Conservation (phyloP, 1,140 invertebrate species). For the Tetranychus cinnabarinus region DNA sequence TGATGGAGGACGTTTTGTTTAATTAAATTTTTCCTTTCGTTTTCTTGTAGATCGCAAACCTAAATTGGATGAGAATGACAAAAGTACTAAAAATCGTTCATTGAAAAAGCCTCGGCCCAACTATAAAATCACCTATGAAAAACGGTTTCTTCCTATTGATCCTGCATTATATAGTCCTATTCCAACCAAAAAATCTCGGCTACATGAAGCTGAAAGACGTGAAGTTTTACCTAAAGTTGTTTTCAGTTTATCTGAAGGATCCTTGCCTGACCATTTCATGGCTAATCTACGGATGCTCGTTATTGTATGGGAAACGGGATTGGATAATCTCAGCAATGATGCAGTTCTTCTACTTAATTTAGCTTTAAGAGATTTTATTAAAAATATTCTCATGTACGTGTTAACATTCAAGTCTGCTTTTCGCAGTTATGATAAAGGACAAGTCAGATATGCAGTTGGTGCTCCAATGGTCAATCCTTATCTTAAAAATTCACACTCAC, state of each 20-base stretch:
- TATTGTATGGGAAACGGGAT: conserved; percentile 52
- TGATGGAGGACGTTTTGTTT: neutral
- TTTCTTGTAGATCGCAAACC: neutral
- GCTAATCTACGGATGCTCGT: conserved; percentile 49
- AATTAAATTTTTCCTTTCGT: neutral
- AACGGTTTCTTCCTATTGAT: neutral
- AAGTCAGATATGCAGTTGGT: conserved; percentile 45
- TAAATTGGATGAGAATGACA: neutral
- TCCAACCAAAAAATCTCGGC: neutral
- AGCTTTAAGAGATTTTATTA: conserved; percentile 32
- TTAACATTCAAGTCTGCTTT: conserved; percentile 45
- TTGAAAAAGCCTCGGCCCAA: no score
- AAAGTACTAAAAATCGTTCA: no score
- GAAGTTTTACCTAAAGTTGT: neutral
- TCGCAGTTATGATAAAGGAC: conserved; percentile 31
- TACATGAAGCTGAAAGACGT: neutral
- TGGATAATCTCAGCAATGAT: conserved; percentile 48
- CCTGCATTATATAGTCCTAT: neutral
- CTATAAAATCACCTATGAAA: neutral
- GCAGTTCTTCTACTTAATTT: conserved; percentile 45
- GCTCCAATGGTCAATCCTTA: conserved; percentile 40
- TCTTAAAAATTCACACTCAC: conserved; percentile 29
- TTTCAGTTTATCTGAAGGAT: conserved; percentile 19
- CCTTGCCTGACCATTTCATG: conserved; percentile 46
- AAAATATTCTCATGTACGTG: conserved; percentile 41